Conservation (phyloP, 2,888 invertebrate species). For the Dryadula phaetusa region DNA sequence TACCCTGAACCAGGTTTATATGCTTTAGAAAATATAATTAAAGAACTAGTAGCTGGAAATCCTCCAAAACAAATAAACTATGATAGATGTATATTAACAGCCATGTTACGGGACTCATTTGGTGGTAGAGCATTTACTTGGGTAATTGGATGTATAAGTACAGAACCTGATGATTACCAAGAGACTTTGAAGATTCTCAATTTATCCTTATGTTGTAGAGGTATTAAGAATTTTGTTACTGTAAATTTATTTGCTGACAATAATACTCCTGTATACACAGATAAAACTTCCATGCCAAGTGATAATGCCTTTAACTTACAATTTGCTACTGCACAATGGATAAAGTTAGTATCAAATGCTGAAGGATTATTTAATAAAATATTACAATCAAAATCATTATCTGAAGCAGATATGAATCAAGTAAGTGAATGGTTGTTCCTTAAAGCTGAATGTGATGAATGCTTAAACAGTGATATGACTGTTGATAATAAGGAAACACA, state of each 20-base stretch:
- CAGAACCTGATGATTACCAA: constrained; percentile 86
- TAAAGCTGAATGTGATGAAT: constrained; percentile 95
- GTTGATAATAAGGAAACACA: constrained; percentile 73
- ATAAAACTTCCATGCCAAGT: constrained; percentile 65
- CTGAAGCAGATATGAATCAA: constrained; percentile 89
- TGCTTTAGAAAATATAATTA: constrained; percentile 87
- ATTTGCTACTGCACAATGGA: constrained; percentile 93
- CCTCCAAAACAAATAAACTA: constrained; percentile 82
- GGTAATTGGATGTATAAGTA: constrained; percentile 89
- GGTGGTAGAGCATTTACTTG: constrained; percentile 90
- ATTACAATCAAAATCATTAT: constrained; percentile 87
- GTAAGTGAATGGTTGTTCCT: constrained; percentile 91
- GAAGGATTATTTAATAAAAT: constrained; percentile 92
- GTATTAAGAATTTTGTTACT: constrained; percentile 88
- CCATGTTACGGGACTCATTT: constrained; percentile 89
- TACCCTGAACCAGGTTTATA: constrained; percentile 86
- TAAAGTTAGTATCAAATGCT: constrained; percentile 92
- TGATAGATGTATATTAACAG: constrained; percentile 88
- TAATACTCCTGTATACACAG: constrained; percentile 82
- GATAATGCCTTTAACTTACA: constrained; percentile 88
- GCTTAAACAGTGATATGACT: constrained; percentile 85
- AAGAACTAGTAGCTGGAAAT: constrained; percentile 81
- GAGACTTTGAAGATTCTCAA: constrained; percentile 89
- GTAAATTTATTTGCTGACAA: constrained; percentile 88
- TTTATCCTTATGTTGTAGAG: constrained; percentile 86